Percentiles rank a stretch among this genome's conserved stretches.
Evolutionary conservation across 1,140 invertebrate species (phyloP).

Genomic region (Drosophila orena): DNA sequence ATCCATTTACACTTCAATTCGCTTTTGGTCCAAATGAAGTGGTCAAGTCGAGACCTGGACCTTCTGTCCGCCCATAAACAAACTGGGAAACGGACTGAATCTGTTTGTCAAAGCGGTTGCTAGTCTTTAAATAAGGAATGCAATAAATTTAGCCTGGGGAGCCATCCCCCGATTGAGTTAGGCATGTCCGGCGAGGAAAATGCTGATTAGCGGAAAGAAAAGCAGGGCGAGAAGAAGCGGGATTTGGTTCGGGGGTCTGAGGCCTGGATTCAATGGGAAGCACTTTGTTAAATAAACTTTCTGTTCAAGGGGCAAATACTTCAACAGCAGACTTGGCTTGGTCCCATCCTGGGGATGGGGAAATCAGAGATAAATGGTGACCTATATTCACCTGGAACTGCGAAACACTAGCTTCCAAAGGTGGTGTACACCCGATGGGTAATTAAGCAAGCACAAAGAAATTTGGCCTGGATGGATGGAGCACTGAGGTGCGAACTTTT

Average conservation of each 20-base stretch:
- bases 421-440: background rate
- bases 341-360: conserved; percentile 10
- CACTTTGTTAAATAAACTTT: conserved; percentile 78
- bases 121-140: conserved; percentile 65
- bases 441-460: conserved; percentile 23
- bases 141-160: conserved; percentile 60
- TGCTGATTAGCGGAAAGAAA: conserved; percentile 56
- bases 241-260: conserved; percentile 1
- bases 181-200: conserved; percentile 35
- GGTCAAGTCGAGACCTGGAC: conserved; percentile 18
- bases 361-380: conserved; percentile 29
- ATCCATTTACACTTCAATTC: conserved; percentile 74
- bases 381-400: conserved; percentile 22
- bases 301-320: conserved; percentile 45
- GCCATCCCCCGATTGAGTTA: conserved; percentile 54
- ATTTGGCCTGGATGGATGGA: background rate
- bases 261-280: conserved; percentile 53
- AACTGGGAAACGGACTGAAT: conserved; percentile 21
- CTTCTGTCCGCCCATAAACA: conserved; percentile 60
- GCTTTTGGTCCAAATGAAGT: conserved; percentile 60
- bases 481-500: conserved; percentile 1
- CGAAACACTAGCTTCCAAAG: background rate
- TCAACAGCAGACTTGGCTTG: conserved; percentile 34
- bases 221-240: background rate
- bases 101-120: too few species aligned